Conservation (phyloP, 1,140 invertebrate species). For the Aphidius ervi region DNA sequence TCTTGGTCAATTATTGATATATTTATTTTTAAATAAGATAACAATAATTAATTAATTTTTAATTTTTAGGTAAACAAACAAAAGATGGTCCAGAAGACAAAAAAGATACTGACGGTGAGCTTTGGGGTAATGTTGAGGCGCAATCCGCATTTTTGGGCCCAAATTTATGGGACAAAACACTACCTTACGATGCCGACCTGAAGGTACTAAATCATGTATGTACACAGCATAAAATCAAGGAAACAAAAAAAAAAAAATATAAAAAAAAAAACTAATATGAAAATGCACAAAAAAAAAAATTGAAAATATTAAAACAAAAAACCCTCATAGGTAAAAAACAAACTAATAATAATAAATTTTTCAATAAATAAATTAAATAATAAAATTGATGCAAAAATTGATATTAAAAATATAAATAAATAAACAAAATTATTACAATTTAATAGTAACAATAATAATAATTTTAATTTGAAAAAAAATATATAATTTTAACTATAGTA, state of each 20-base stretch:
- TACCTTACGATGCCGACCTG: conserved; percentile 86
- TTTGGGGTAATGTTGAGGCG: conserved; percentile 80
- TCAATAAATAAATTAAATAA: background rate
- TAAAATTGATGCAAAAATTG: background rate
- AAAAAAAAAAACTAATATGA: conserved; percentile 7
- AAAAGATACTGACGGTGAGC: conserved; percentile 76
- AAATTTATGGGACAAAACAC: conserved; percentile 89
- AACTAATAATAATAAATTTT: background rate
- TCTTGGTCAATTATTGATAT: background rate
- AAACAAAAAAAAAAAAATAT: conserved; percentile 39
- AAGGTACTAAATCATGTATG: conserved; percentile 74
- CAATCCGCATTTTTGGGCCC: conserved; percentile 91
- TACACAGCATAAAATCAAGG: conserved; percentile 49
- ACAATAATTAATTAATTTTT: background rate
- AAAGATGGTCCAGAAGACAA: conserved; percentile 67
- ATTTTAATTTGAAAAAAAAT: too few relatives aligned
- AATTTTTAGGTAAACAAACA: conserved; percentile 47
- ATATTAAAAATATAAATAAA: background rate
- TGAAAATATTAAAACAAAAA: background rate
- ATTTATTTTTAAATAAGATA: background rate
- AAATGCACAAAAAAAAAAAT: conserved; percentile 1
- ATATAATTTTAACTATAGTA: too few relatives aligned
- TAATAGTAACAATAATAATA: too few relatives aligned
- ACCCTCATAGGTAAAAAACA: background rate
- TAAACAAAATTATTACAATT: background rate